Conservation (phyloP, 2,888 invertebrate genomes). For the Apamea crenata region DNA sequence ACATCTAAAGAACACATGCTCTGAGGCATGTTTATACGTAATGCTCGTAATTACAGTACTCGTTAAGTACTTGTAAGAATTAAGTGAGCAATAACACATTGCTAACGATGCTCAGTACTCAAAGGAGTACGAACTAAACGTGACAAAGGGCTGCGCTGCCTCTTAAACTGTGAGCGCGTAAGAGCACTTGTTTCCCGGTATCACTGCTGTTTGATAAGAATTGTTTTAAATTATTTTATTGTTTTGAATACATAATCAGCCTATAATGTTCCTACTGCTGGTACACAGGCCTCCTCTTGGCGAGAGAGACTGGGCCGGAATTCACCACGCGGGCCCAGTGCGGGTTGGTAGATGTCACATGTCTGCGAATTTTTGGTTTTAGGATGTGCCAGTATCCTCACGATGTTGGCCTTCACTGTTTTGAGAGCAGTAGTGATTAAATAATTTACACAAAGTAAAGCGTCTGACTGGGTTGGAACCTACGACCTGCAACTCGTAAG, state of each 20-base stretch:
- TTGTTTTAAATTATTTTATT: conserved; percentile 15
- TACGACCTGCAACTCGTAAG: too few species aligned
- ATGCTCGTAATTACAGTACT: conserved; percentile 71
- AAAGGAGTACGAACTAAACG: conserved; percentile 70
- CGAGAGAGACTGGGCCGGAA: too few species aligned
- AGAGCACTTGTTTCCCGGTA: conserved; percentile 64
- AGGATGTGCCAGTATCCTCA: too few species aligned
- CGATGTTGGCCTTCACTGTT: too few species aligned
- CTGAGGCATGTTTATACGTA: conserved; percentile 67
- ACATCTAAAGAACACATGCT: conserved; percentile 63
- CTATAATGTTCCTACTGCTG: too few species aligned
- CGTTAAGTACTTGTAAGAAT: conserved; percentile 74
- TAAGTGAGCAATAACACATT: conserved; percentile 80
- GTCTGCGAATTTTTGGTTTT: too few species aligned
- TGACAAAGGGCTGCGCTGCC: conserved; percentile 74
- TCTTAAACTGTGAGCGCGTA: conserved; percentile 71
- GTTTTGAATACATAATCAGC: background rate
- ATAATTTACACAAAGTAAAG: too few species aligned
- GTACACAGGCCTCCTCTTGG: too few species aligned
- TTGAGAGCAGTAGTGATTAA: too few species aligned
- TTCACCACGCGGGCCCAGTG: too few species aligned
- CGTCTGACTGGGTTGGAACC: too few species aligned
- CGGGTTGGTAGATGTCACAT: too few species aligned
- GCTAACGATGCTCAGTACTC: conserved; percentile 76
- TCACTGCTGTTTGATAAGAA: conserved; percentile 49